Evolutionary conservation across 2,113 vertebrate genomes (phyloP).

Genomic region (Istiophorus platypterus): DNA sequence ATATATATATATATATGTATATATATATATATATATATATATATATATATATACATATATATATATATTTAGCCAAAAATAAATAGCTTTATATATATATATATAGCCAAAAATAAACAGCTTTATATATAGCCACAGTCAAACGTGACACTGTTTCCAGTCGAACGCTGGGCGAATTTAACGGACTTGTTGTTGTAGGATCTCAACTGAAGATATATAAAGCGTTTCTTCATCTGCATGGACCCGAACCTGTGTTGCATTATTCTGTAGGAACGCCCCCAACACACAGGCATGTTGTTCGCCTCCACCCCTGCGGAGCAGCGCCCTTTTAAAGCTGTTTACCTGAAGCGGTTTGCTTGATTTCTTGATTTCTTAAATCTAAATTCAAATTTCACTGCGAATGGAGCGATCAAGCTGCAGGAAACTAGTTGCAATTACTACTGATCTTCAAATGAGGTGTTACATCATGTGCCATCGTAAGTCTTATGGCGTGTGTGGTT

Average conservation of each 20-base stretch:
- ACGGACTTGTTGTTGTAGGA: background rate
- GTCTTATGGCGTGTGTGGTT: background rate
- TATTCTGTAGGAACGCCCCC: background rate
- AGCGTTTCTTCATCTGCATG: background rate
- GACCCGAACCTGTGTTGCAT: background rate
- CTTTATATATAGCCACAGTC: background rate
- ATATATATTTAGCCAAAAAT: too few species aligned
- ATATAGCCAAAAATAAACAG: background rate
- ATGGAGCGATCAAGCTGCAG: background rate
- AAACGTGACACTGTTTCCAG: background rate
- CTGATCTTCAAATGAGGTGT: background rate
- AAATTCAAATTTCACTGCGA: conserved; percentile 15
- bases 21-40: too few species aligned
- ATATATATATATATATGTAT: too few species aligned
- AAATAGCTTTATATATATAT: too few species aligned
- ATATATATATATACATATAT: too few species aligned
- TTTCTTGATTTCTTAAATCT: too few species aligned
- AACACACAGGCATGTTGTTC: conserved; percentile 46
- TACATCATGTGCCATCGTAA: background rate
- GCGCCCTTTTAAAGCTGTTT: conserved; percentile 19
- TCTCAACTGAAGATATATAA: background rate
- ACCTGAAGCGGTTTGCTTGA: conserved; percentile 4
- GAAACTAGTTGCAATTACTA: background rate
- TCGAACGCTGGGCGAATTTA: background rate
- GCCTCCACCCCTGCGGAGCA: background rate